Evolutionary conservation across 2,113 vertebrate species (phyloP).

Genomic region (Hemiprocne comata): DNA sequence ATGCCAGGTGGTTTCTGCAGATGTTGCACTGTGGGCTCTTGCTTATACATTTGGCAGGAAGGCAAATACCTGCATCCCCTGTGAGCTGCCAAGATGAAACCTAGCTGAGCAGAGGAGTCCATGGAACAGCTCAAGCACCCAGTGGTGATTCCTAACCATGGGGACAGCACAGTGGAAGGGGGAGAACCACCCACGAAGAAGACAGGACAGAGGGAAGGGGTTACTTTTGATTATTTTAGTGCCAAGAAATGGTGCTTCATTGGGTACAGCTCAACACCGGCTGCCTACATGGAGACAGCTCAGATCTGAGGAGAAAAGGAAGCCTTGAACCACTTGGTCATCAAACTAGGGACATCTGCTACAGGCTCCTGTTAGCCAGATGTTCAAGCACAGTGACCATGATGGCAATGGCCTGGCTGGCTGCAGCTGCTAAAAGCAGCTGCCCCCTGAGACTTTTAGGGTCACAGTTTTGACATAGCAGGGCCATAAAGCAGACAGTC

Average conservation of each 20-base stretch:
- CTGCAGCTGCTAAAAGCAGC: not conserved
- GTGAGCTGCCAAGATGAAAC: not conserved
- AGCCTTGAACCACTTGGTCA: not conserved
- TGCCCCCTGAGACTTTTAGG: not conserved
- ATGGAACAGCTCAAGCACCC: not conserved
- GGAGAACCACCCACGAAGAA: not conserved
- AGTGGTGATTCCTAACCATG: accelerated
- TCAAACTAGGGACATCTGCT: not conserved
- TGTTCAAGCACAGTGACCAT: not conserved
- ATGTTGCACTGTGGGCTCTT: not conserved
- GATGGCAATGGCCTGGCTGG: accelerated
- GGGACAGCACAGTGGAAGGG: accelerated
- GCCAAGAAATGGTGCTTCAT: not conserved
- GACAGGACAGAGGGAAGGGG: not conserved
- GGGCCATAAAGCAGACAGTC: not conserved
- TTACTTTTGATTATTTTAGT: not conserved
- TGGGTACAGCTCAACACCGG: not conserved
- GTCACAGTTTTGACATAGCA: not conserved
- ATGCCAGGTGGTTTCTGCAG: not conserved
- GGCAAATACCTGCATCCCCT: not conserved
- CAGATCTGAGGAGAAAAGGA: not conserved
- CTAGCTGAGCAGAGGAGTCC: not conserved
- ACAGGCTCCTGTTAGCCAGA: not conserved
- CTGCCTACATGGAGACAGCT: not conserved
- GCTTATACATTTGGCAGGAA: not conserved